Evolutionary conservation across 2,113 vertebrate genomes (phyloP), one percentile per base, ranked within the genome.

Genomic region (Clinocottus analis): DNA sequence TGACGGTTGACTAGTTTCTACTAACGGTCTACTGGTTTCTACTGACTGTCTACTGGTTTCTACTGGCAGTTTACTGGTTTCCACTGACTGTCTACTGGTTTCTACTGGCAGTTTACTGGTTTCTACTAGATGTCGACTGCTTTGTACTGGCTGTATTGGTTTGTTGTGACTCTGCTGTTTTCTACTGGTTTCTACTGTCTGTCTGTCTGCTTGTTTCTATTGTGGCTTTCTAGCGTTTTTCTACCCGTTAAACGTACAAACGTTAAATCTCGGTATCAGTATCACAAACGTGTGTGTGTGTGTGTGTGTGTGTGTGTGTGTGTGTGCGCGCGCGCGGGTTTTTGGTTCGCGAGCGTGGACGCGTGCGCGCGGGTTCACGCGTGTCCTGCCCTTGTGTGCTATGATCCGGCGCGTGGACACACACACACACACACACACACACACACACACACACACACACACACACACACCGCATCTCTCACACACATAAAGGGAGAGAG

Each of bases 331-430:
- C 4, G 29, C 29, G 62, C 16, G 35, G 33, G 63, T 13, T 25
- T 19, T 51, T 39, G 21, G 29, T 9, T 53, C 61, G 35, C 60
- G 74, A 31, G 74, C 10, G 9, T 4, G 63, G 16, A 68, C 79
- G 84, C 79, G 74, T 74, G 83, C 43, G 51, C 70, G 13, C 65
- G 70, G 79, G 84, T 83, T 80, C 80, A 84, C 85, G 67, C 79
- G 58, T 85, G 86, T 85, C 82, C 87, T 83, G 82, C 83, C 77
- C 83, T 80, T 72, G 87, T 72, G 87, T 83, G 76, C 77, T 66
- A 29, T 81, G 87, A 83, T 83, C 81, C 56, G 64, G 75, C 75
- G 68, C 80, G 83, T 82, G 78, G 70, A 75, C 67, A 41, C 49
- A 53, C 21, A n/a, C 49, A 21, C 47, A 51, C 49, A 58, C 65